Base-by-base conservation (phyloP, 2,888 invertebrate species). In the Pocota personata region DNA sequence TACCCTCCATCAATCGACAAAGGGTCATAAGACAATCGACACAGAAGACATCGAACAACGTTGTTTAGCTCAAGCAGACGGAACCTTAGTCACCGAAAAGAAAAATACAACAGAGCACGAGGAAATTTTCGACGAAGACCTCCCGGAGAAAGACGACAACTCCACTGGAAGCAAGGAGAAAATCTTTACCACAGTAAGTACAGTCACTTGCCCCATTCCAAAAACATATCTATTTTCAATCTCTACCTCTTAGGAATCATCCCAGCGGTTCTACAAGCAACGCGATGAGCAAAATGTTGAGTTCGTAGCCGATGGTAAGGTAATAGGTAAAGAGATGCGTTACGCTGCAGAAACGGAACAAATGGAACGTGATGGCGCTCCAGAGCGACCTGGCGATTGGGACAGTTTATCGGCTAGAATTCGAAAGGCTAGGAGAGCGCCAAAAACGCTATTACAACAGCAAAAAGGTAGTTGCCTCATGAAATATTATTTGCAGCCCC, bases 41-140 rank as follows among this genome's bases (percentile, higher is more conserved):
- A 97, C 97, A 87, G 97, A 97, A 93, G 97, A 97, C 90, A 96
- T 95, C 87, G 94, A 95, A 89, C 96, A 97, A 92, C 93, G 95
- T 86, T 96, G 96, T 90, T 95, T 96, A 57, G 94, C 96, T 58
- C 95, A 95, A 88, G 94, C 96, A 37, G 97, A 97, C 93, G 98
- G 98, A 35, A 95, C 96, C 87, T 95, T 98, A 89, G 95, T 97
- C 88, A 97, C 97, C 7, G 97, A 98, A 93, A 96, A 95, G 87
- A 95, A 95, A 89, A 95, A 95, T 89, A 97, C 95, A 75, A 96
- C 96, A 87, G 96, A 97, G 91, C 97, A 97, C 94, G 97, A 97
- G 93, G 95, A 96, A 91, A 94, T 96, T 75, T 95, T 96, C 89
- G 97, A 97, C 94, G 95, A 96, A 91, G 96, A 97, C 89, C 92